phyloP scores from a whole-genome alignment of 2,113 vertebrate genomes.

The Chaenocephalus aceratus region DNA sequence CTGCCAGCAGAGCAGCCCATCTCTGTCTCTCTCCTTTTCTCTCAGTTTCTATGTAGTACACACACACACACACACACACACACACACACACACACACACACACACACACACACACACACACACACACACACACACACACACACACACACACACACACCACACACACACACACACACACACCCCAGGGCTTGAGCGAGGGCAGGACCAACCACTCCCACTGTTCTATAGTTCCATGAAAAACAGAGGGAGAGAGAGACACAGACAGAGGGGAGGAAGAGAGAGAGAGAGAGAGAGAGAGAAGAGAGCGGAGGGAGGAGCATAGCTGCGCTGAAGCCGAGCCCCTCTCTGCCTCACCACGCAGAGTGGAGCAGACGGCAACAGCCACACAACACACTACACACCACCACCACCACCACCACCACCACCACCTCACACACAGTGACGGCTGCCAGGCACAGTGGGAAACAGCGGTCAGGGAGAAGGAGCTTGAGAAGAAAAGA shows the following conservation, averaged over 20 bases:
- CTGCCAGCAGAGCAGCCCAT: slow-evolving; percentile 55
- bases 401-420: slow-evolving; percentile 40
- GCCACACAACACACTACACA: slow-evolving; percentile 76
- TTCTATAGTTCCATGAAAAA: slow-evolving; percentile 87
- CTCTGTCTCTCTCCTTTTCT: slow-evolving; percentile 46
- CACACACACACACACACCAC: too few species aligned
- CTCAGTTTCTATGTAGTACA: slow-evolving; percentile 45
- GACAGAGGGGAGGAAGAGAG: slow-evolving; percentile 45
- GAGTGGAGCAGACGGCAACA: slow-evolving; percentile 84
- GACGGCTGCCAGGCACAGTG: slow-evolving; percentile 77
- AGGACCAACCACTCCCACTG: slow-evolving; percentile 78
- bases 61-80: slow-evolving; percentile 23
- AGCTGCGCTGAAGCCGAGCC: slow-evolving; percentile 80
- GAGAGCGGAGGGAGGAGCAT: slow-evolving; percentile 72
- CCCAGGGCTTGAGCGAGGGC: slow-evolving; percentile 57
- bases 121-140: slow-evolving; percentile 25
- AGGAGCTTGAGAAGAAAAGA: slow-evolving; percentile 72
- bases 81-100: slow-evolving; percentile 14
- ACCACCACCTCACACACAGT: slow-evolving; percentile 56
- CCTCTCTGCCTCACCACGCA: slow-evolving; percentile 78
- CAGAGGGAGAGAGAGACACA: slow-evolving; percentile 68
- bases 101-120: slow-evolving; percentile 20
- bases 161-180: slow-evolving; percentile 16
- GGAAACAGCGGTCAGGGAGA: slow-evolving; percentile 72
- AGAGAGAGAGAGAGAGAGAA: slow-evolving; percentile 61